Evolutionary conservation across 1,140 invertebrate species (phyloP).

Genomic region (Scaptomyza hsui): DNA sequence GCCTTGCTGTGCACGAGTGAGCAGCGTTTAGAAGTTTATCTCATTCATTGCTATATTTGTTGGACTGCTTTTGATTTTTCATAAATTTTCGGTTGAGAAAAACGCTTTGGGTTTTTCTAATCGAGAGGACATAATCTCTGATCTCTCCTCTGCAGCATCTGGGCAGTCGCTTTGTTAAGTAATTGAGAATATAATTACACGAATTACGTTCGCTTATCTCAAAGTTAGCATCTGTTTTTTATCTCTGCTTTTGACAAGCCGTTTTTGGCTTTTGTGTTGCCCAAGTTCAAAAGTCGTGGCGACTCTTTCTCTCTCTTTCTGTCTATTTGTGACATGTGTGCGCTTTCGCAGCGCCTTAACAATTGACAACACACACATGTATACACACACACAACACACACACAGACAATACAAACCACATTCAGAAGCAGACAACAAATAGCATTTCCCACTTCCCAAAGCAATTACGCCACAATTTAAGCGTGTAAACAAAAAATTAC

Average conservation of each 20-base stretch:
- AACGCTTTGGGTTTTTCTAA: slow-evolving; percentile 58
- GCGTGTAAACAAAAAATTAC: slow-evolving; percentile 82
- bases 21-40: slow-evolving; percentile 71
- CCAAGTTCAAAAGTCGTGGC: slow-evolving; percentile 50
- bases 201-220: slow-evolving; percentile 74
- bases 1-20: slow-evolving; percentile 61
- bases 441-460: slow-evolving; percentile 79
- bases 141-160: slow-evolving; percentile 25
- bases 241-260: slow-evolving; percentile 66
- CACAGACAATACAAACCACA: slow-evolving; percentile 5
- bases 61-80: slow-evolving; percentile 66
- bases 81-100: slow-evolving; percentile 42
- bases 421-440: slow-evolving; percentile 9
- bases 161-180: slow-evolving; percentile 46
- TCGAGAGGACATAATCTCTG: slow-evolving; percentile 55
- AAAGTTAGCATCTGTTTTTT: slow-evolving; percentile 71
- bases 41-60: slow-evolving; percentile 70
- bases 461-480: slow-evolving; percentile 80
- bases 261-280: slow-evolving; percentile 47
- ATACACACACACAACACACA: slow-evolving; percentile 3
- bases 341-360: slow-evolving; percentile 67
- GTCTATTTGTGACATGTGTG: slow-evolving; percentile 57
- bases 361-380: slow-evolving; percentile 48
- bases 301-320: background rate
- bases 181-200: slow-evolving; percentile 82